These are phyloP conservation scores for Choloepus didactylus DNA, from an alignment of 2,797 vertebrate genomes.

Conservation along the genomic window DNA sequence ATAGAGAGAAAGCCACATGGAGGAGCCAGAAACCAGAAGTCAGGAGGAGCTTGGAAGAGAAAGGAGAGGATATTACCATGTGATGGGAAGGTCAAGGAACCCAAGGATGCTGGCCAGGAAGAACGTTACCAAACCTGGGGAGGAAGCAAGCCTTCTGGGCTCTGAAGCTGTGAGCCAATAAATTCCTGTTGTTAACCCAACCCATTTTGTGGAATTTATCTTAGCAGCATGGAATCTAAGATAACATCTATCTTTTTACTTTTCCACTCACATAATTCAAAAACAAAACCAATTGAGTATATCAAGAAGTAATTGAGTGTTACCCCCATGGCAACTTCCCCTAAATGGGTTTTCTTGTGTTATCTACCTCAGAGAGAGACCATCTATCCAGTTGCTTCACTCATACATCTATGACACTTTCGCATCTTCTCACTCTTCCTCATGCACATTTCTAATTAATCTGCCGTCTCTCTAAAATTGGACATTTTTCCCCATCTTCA, in stretches of 20 bases:
- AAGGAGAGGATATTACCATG: no score
- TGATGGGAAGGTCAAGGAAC: no score
- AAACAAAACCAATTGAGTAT: not conserved
- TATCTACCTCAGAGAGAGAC: not conserved
- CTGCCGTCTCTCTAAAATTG: not conserved
- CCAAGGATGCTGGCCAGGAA: no score
- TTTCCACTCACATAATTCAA: not conserved
- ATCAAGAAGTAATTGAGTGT: not conserved
- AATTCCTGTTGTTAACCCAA: no score
- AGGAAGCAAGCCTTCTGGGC: no score
- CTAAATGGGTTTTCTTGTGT: not conserved
- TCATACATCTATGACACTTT: not conserved
- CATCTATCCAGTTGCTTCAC: not conserved
- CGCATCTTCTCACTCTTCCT: not conserved
- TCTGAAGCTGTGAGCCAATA: no score
- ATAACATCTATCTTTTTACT: not conserved
- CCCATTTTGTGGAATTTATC: no score
- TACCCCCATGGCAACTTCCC: not conserved
- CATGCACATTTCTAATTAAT: not conserved
- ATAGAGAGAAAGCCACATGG: no score
- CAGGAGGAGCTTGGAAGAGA: no score
- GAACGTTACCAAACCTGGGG: no score
- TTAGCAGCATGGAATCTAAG: no score
- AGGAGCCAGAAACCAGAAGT: no score
- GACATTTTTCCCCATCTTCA: not conserved